Conservation (phyloP, 2,113 vertebrate genomes). For the Sardina pilchardus region DNA sequence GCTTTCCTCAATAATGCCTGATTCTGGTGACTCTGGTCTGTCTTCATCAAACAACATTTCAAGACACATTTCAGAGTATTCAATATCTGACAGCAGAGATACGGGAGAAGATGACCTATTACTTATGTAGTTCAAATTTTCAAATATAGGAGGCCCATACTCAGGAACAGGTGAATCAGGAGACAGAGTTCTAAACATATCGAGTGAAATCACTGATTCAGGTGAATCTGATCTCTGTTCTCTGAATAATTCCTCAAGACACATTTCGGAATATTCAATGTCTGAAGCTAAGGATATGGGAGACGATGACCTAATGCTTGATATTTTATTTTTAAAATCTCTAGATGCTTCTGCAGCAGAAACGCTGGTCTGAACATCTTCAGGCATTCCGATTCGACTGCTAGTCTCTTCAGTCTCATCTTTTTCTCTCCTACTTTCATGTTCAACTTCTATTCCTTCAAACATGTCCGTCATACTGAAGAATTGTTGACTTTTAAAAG, state of each 20-base stretch:
- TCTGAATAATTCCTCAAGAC: background rate
- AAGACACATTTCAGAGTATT: background rate
- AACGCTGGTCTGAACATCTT: too few species aligned
- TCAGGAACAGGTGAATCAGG: conserved; percentile 15
- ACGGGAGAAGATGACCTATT: background rate
- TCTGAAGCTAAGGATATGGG: background rate
- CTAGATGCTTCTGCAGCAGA: too few species aligned
- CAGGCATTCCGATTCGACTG: background rate
- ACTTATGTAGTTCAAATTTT: background rate
- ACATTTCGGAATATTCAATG: conserved; percentile 5
- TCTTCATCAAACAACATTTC: conserved; percentile 1
- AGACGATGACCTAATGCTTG: background rate
- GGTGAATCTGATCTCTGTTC: conserved; percentile 28
- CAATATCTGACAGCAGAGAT: background rate
- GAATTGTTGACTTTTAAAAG: too few species aligned
- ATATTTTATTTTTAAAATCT: too few species aligned
- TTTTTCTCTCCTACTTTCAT: too few species aligned
- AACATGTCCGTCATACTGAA: too few species aligned
- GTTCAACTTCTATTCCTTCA: too few species aligned
- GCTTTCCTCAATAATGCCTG: background rate
- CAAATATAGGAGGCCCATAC: background rate
- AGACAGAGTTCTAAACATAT: background rate
- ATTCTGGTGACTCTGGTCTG: conserved; percentile 15
- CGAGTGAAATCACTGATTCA: conserved; percentile 6
- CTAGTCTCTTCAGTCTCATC: too few species aligned